Evolutionary conservation across 23 tunicate species (phyloP), one percentile per base, ranked within the genome.

Genomic region (Corella eumyota): DNA sequence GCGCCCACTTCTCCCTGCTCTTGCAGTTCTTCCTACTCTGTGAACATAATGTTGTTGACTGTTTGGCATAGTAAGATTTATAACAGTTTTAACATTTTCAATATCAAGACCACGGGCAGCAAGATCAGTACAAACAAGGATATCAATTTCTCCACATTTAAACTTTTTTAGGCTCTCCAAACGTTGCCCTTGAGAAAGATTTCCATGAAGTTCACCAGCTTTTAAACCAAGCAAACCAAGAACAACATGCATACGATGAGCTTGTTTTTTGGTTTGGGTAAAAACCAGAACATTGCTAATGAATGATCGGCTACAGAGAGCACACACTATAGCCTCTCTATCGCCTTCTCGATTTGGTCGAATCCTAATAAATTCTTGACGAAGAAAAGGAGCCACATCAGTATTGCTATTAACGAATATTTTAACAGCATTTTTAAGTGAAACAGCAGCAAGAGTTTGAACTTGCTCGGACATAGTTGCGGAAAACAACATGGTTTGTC

Each of bases 61-160:
- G 79, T 90, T 90, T 31, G 97, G 97, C 90, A 90, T 80, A 22
- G 97, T 90, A 23, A 90, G 60, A 51, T 90, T 90, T 64, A 90
- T 90, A 34, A 81, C 96, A 11, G 97, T 90, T 75, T 80, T 80
- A 52, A 90, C 97, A 60, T 75, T 80, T 40, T 63, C 74, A 47
- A 90, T 90, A 75, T 90, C 97, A 34, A 90, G 61, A 36, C 97
- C 97, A 48, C 97, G 74, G 1, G 97, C 80, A 6, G 97, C 97
- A 30, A 90, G 66, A 58, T 90, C 97, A 25, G 97, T 80, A 58
- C 97, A 90, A 24, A 90, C 77, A 4, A 80, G 64, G 34, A 90
- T 61, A 70, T 90, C 90, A 46, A 69, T 66, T 49, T 80, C 85
- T 30, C 74, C 91, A 57, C 65, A 69, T 65, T 80, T 80, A 36